phyloP scores from a whole-genome alignment of 1,140 invertebrate species.

The Drosophila mauritiana region DNA sequence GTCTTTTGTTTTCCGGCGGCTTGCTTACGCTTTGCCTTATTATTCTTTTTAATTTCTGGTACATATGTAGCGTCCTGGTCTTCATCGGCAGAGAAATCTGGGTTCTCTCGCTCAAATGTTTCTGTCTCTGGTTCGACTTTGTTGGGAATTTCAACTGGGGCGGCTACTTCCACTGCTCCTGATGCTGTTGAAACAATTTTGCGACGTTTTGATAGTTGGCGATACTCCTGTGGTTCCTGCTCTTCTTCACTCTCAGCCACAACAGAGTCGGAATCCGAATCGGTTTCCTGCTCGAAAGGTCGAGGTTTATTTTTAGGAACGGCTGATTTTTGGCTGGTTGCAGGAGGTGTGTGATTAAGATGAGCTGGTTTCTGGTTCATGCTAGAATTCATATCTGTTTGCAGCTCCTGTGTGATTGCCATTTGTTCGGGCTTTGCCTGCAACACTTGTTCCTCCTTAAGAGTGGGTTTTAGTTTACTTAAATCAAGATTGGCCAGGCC shows the following conservation, averaged over 20 bases:
- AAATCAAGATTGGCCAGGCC: constrained; percentile 70
- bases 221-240: constrained; percentile 55
- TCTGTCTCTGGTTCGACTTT: background rate
- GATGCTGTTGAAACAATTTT: constrained; percentile 31
- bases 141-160: background rate
- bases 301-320: background rate
- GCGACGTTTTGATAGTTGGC: constrained; percentile 72
- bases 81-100: constrained; percentile 68
- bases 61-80: constrained; percentile 60
- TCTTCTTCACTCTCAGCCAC: constrained; percentile 81
- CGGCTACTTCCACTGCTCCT: constrained; percentile 1
- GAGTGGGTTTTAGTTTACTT: constrained; percentile 46
- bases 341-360: background rate
- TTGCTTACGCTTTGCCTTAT: constrained; percentile 24
- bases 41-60: constrained; percentile 32
- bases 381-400: background rate
- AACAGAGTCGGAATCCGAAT: constrained; percentile 75
- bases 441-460: background rate
- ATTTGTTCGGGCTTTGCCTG: background rate
- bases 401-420: background rate
- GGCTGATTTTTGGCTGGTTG: background rate
- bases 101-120: background rate
- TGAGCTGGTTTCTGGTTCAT: background rate
- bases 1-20: constrained; percentile 27
- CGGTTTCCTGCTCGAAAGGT: constrained; percentile 3